Evolutionary conservation across 2,888 invertebrate species (phyloP).

Genomic region (Pristionchus arcanus): DNA sequence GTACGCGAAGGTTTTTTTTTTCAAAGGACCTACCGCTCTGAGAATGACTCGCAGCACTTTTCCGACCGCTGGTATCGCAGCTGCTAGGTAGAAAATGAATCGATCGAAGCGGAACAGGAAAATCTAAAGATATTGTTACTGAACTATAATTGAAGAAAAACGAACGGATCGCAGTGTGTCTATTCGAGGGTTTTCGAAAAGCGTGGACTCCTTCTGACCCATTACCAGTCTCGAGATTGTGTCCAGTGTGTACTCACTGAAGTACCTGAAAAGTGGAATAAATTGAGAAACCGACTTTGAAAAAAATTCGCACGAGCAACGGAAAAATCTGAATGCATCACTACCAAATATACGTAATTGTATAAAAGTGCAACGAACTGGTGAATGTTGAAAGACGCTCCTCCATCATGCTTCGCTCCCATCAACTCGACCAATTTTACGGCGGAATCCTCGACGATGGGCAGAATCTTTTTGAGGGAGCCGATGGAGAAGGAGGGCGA

Average conservation of each 20-base stretch:
- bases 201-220: conserved; percentile 5
- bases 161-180: neutral
- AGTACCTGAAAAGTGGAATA: neutral
- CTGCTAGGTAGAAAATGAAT: neutral
- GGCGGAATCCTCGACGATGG: conserved; percentile 60
- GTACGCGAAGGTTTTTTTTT: too few species aligned
- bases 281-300: neutral
- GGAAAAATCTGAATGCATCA: too few species aligned
- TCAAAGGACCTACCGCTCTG: neutral
- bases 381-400: conserved; percentile 62
- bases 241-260: conserved; percentile 49
- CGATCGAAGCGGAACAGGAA: neutral
- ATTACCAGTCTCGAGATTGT: conserved; percentile 34
- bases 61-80: neutral
- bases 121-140: neutral
- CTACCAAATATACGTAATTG: too few species aligned
- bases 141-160: neutral
- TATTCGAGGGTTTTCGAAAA: conserved; percentile 15
- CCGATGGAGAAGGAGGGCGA: conserved; percentile 81
- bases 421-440: conserved; percentile 58
- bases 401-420: conserved; percentile 57
- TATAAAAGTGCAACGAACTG: neutral
- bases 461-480: conserved; percentile 80
- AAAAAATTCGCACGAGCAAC: neutral
- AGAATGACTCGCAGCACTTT: neutral